Conservation (phyloP, 2,888 invertebrate species). For the Machimus rusticus region DNA sequence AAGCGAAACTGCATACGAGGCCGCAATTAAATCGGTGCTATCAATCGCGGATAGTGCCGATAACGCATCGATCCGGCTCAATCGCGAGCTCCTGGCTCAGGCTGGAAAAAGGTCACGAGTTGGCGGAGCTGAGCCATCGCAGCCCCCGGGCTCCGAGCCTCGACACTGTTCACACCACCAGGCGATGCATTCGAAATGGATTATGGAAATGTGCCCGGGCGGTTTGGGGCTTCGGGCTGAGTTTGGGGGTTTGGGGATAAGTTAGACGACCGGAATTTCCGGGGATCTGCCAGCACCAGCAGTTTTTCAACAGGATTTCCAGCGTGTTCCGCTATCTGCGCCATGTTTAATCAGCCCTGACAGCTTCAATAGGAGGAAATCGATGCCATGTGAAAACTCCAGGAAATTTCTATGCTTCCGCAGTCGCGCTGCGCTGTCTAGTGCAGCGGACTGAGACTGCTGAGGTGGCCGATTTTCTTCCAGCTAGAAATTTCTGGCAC, state of each 20-base stretch:
- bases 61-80: not conserved
- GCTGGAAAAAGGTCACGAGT: not conserved
- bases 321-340: not conserved
- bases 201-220: not conserved
- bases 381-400: not conserved
- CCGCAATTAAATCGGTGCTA: not conserved
- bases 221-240: not conserved
- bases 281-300: not conserved
- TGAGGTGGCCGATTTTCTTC: not conserved
- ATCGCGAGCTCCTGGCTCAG: not conserved
- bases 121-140: not conserved
- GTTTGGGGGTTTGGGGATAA: not conserved
- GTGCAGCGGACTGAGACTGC: not conserved
- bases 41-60: not conserved
- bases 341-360: not conserved
- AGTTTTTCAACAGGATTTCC: not conserved
- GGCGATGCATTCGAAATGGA: not conserved
- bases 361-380: not conserved
- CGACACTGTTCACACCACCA: not conserved
- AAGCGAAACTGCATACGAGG: not conserved
- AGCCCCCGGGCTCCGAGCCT: not conserved
- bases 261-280: not conserved
- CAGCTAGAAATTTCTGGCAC: not conserved
- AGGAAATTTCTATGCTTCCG: not conserved
- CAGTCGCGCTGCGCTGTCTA: not conserved